phyloP scores from a whole-genome alignment of 2,888 invertebrate genomes.

The Perithous albicinctus region DNA sequence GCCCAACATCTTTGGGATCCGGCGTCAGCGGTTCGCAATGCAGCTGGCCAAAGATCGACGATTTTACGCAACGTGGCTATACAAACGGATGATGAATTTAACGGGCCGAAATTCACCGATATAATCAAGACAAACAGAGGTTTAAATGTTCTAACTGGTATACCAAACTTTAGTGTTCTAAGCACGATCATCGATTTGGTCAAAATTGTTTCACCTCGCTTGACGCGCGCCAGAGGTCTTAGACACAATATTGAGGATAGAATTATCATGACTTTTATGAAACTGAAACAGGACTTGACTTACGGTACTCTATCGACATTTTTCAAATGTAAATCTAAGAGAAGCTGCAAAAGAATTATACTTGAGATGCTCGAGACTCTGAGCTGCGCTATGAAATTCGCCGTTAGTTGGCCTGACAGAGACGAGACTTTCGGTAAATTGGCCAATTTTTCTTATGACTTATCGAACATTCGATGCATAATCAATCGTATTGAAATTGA shows the following conservation, averaged over 20 bases:
- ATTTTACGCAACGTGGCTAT: background rate
- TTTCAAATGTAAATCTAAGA: slow-evolving; percentile 32
- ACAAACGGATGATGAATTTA: background rate
- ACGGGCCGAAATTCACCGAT: slow-evolving; percentile 13
- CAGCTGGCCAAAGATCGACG: background rate
- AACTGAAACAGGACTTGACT: slow-evolving; percentile 42
- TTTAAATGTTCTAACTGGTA: slow-evolving; percentile 43
- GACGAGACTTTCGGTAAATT: background rate
- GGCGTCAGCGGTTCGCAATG: background rate
- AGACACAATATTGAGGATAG: slow-evolving; percentile 33
- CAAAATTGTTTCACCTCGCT: background rate
- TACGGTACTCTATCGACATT: slow-evolving; percentile 26
- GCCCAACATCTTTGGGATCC: background rate
- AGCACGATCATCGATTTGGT: background rate
- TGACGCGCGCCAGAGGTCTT: background rate
- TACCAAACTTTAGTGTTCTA: slow-evolving; percentile 32
- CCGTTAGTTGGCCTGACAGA: slow-evolving; percentile 8
- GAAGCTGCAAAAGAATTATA: slow-evolving; percentile 32
- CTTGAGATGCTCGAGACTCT: slow-evolving; percentile 20
- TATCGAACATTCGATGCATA: slow-evolving; percentile 11
- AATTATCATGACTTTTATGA: slow-evolving; percentile 50
- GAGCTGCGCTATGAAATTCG: slow-evolving; percentile 13
- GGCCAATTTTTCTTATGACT: background rate
- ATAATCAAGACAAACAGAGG: slow-evolving; percentile 29
- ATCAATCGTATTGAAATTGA: slow-evolving; percentile 36